Evolutionary conservation across 2,113 vertebrate genomes (phyloP).

Genomic region (Chlorodrepanis virens): DNA sequence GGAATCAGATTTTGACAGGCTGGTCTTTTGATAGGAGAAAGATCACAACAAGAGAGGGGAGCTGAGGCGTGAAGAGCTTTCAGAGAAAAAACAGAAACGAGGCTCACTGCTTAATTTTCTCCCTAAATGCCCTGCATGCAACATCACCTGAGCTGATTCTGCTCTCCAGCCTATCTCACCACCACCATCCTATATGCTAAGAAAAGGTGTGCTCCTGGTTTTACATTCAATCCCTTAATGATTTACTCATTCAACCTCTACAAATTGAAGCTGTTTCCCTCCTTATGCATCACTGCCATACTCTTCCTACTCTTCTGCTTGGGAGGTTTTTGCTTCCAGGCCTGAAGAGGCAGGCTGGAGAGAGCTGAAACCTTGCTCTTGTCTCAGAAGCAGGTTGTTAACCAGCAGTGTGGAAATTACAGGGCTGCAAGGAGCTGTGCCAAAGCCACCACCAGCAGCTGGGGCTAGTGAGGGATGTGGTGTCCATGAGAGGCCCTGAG

Average conservation of each 20-base stretch:
- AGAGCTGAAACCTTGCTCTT: not conserved
- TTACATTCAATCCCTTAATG: not conserved
- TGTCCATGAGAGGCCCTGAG: not conserved
- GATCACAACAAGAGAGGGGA: not conserved
- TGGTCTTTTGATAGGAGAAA: not conserved
- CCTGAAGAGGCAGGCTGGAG: not conserved
- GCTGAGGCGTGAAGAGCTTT: not conserved
- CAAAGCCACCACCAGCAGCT: not conserved
- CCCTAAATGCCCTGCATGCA: not conserved
- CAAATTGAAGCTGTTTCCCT: not conserved
- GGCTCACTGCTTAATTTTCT: not conserved
- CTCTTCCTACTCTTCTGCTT: not conserved
- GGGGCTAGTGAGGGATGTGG: not conserved
- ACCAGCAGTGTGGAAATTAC: not conserved
- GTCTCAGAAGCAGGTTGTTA: not conserved
- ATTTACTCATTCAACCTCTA: not conserved
- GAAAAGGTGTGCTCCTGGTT: not conserved
- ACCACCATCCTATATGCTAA: not conserved
- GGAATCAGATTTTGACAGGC: not conserved
- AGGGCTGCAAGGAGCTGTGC: not conserved
- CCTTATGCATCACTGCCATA: fast-evolving
- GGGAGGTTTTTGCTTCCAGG: not conserved
- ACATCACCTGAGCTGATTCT: not conserved
- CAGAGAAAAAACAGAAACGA: not conserved
- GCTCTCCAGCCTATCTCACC: not conserved